Base-by-base conservation (phyloP, 1,140 invertebrate species). In the Oreohelix idahoensis region DNA sequence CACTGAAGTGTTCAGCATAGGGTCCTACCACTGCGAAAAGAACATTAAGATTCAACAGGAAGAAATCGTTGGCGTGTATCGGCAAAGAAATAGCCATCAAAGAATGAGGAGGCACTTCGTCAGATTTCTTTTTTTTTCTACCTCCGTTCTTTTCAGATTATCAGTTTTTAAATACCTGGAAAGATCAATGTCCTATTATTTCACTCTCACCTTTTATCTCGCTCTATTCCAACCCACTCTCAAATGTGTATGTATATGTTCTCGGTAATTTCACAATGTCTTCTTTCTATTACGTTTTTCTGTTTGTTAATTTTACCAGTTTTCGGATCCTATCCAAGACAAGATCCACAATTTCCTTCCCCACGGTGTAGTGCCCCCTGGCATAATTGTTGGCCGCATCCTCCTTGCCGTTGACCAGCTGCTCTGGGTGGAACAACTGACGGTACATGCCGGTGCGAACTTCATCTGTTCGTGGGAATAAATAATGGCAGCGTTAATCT, bases 401-500 rank as follows among this genome's bases (percentile, higher is more conserved):
- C 89, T 96, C 96, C 87, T 96, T 96, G 29, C 95, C 95, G 87
- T 95, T 96, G 92, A 96, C 96, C 81, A 96, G 89, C 92, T 86
- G 85, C 29, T 83, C 85, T 63, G 83, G 96, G 91, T 96, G 96
- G 94, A 96, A 97, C 85, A 97, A 93, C 92, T 96, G 95, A 69
- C 96, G 93, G 93, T 94, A 95, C 15, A 74, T 84, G 8, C 89
- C 89, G 32, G 86, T 84, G 26, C 88, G 79, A 2, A 90, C 83
- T 76, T 90, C 89, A 81, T 90, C 89, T 90, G 79, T 63, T n/a
- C n/a, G n/a, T n/a, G n/a, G n/a, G n/a, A n/a, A n/a, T n/a, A n/a
- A n/a, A n/a, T n/a, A n/a, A n/a, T n/a, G n/a, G n/a, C n/a, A n/a
- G n/a, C n/a, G n/a, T n/a, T n/a, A n/a, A n/a, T n/a, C n/a, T n/a